Percentiles rank a stretch among this genome's conserved stretches.
phyloP scores from a whole-genome alignment of 2,797 vertebrate species.

The Sarcoramphus papa region DNA sequence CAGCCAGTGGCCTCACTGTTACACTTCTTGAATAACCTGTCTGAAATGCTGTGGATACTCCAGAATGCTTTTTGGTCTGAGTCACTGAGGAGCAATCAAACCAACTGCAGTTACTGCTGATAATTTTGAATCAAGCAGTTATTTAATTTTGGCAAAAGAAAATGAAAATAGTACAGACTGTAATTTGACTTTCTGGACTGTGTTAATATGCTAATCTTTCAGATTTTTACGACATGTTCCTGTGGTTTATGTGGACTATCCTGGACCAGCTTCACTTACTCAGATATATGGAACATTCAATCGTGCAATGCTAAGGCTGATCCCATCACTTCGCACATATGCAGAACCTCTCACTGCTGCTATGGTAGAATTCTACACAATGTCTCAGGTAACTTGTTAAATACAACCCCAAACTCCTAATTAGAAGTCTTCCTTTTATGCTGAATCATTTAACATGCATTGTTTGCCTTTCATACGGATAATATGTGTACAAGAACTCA shows the following conservation, averaged over 20 bases:
- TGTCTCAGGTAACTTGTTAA: slow-evolving; percentile 88
- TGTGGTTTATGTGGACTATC: slow-evolving; percentile 98
- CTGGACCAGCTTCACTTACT: slow-evolving; percentile 96
- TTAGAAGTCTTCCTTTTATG: not conserved
- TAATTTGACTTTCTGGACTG: not conserved
- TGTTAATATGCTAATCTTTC: not conserved
- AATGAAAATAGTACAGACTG: not conserved
- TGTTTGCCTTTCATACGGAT: not conserved
- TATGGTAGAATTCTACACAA: slow-evolving; percentile 99
- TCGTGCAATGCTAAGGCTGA: slow-evolving; percentile 95
- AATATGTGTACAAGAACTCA: not conserved
- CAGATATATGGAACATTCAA: slow-evolving; percentile 99
- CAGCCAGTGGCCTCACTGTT: not conserved
- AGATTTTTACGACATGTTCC: slow-evolving; percentile 98
- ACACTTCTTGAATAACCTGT: not conserved
- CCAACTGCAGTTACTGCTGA: not conserved
- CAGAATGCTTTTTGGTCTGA: not conserved
- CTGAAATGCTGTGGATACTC: not conserved
- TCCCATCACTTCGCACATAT: slow-evolving; percentile 92
- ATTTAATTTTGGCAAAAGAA: not conserved
- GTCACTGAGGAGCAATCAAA: not conserved
- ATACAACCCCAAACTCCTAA: not conserved
- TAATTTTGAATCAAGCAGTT: not conserved
- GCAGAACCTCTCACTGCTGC: slow-evolving; percentile 97
- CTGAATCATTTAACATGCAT: not conserved